Base-by-base conservation (phyloP, 2,113 vertebrate genomes). In the Anas platyrhynchos region DNA sequence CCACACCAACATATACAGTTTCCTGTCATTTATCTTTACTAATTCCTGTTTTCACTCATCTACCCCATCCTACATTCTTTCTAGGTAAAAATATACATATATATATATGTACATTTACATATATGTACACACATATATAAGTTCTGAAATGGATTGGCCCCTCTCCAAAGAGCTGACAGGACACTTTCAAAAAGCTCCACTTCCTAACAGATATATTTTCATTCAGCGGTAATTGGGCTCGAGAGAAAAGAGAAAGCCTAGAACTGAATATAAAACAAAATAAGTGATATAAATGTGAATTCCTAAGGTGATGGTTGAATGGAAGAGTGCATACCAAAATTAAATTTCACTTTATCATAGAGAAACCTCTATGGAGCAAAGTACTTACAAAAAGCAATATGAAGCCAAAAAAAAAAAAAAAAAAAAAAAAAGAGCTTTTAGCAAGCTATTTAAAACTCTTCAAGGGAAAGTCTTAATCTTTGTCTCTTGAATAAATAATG, bases 401-500 rank as follows among this genome's bases (percentile, higher is more conserved):
- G 31, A 72, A 86, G 44, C 58, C 27, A 91, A 94, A 77, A 85
- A 87, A 31, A 61, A 21, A 79, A 38, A 63, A 25, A 83, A 89
- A 91, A 90, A 23, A 80, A 10, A 41, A 11, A 41, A 46, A 9
- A 9, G 23, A 2, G 2, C 66, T 86, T 93, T 82, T 77, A 91
- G 73, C 36, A 92, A 86, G 73, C 52, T 93, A 74, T 82, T 96
- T 93, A 76, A 94, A 89, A 86, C 34, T 89, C 50, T 97, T 95
- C 13, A 50, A 86, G 71, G 46, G 43, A 83, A 96, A 96, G 56
- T 86, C 29, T 89, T 88, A 88, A 92, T 69, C n/a, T 71, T 92
- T 96, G 95, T 81, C 79, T 80, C 80, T 89, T 84, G 78, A 92
- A 89, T 86, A 96, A 91, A 88, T 93, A 94, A 91, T 71, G 7